Conservation (phyloP, 2,797 vertebrate species). For the Emydoidea blandingii region DNA sequence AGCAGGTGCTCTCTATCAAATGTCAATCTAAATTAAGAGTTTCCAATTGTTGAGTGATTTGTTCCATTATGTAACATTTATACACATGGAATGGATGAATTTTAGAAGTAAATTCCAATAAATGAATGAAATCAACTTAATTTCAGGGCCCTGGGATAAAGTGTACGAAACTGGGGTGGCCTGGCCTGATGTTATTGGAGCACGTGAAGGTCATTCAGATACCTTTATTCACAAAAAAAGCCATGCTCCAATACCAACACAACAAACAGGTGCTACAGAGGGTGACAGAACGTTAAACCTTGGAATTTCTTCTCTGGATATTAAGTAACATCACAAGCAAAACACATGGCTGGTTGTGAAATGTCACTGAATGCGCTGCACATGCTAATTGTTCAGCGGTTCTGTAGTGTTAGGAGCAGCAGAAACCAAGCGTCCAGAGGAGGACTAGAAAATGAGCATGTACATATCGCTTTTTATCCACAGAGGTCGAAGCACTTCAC, state of each 20-base stretch:
- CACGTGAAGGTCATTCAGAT: background rate
- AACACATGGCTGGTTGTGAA: background rate
- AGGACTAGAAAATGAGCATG: background rate
- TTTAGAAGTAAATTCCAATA: background rate
- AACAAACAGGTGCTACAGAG: background rate
- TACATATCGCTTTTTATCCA: background rate
- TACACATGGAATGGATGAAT: background rate
- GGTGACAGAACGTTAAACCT: accelerated
- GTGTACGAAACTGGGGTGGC: background rate
- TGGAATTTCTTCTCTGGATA: background rate
- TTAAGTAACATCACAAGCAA: background rate
- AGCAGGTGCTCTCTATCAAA: background rate
- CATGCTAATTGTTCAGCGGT: background rate
- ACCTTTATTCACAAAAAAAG: background rate
- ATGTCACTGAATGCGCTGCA: background rate
- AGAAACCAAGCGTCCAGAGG: background rate
- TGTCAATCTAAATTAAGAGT: background rate
- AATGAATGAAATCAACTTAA: background rate
- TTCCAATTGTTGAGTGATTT: background rate
- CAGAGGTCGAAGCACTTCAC: background rate
- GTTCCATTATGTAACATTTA: background rate
- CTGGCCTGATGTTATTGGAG: background rate
- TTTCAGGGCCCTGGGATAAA: background rate
- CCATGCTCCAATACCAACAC: background rate
- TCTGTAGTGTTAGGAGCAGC: background rate